Evolutionary conservation across 2,888 invertebrate genomes (phyloP), one percentile per base, ranked within the genome.

Genomic region (Hyalella azteca): DNA sequence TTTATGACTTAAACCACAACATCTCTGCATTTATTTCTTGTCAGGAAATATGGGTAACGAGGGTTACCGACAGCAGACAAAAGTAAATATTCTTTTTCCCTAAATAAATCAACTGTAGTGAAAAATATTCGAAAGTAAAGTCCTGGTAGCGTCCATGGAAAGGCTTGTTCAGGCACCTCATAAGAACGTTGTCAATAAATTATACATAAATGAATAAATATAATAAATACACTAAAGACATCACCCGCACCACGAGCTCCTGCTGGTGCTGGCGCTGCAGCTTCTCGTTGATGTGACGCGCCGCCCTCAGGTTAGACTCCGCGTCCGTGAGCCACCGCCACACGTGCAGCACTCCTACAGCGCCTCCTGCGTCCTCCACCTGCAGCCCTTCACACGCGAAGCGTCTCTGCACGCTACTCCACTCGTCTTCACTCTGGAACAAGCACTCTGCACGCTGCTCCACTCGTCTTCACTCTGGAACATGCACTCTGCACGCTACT

Each of bases 241-340:
- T n/a, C n/a, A n/a, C n/a, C n/a, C n/a, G n/a, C 19, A 66, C 66
- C 66, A 13, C 36, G 3, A 32, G 36, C 36, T 89, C 88, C 84
- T 88, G 87, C 84, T 87, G 86, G 79, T 88, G 88, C 78, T 88
- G 87, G 79, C 87, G 87, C 78, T 87, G 86, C 29, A 88, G 85
- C 85, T 89, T 89, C 82, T 89, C 89, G 79, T 88, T 85, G 86
- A 88, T 88, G 84, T 87, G 87, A 29, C 88, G 85, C 1, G 88
- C 87, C 49, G 88, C 88, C 50, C 87, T 86, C 39, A 88, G 86
- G 85, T 89, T 89, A 77, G 87, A 88, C 85, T 89, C 89, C 39
- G 88, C 88, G 86, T 89, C 89, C 32, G 87, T 88, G 73, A 89
- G 85, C 88, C 88, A 88, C 66, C 88, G 85, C 88, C 88, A 89